phyloP scores from a whole-genome alignment of 2,888 invertebrate genomes.

The Ophraella communa region DNA sequence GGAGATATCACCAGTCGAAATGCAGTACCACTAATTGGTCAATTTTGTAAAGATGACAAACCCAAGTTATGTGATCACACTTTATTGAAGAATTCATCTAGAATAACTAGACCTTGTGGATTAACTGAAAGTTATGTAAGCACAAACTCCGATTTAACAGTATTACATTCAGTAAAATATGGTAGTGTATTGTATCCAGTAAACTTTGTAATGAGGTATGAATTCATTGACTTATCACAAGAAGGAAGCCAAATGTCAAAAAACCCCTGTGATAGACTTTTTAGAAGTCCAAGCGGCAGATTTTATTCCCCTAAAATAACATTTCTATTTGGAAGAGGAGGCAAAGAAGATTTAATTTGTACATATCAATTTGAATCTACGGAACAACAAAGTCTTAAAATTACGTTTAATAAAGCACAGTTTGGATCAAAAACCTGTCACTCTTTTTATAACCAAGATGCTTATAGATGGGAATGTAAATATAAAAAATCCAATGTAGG shows the following conservation, averaged over 20 bases:
- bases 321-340: conserved; percentile 83
- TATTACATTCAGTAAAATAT: conserved; percentile 77
- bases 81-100: conserved; percentile 73
- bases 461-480: conserved; percentile 75
- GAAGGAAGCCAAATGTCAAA: conserved; percentile 69
- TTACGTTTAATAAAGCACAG: conserved; percentile 72
- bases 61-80: conserved; percentile 79
- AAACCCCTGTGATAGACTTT: conserved; percentile 69
- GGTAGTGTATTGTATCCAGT: conserved; percentile 82
- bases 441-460: conserved; percentile 71
- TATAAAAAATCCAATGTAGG: conserved; percentile 52
- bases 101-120: conserved; percentile 75
- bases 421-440: conserved; percentile 74
- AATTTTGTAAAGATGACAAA: conserved; percentile 79
- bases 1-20: conserved; percentile 64
- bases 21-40: conserved; percentile 69
- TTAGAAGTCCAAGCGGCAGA: conserved; percentile 61
- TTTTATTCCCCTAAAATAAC: conserved; percentile 81
- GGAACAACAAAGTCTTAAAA: conserved; percentile 71
- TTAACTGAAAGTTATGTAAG: conserved; percentile 80
- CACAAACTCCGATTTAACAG: conserved; percentile 74
- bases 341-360: conserved; percentile 77
- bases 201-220: conserved; percentile 79
- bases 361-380: conserved; percentile 77
- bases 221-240: conserved; percentile 79